These are phyloP conservation scores for Brenthis hecate DNA, from an alignment of 2,888 invertebrate genomes.

Conservation along the genomic window DNA sequence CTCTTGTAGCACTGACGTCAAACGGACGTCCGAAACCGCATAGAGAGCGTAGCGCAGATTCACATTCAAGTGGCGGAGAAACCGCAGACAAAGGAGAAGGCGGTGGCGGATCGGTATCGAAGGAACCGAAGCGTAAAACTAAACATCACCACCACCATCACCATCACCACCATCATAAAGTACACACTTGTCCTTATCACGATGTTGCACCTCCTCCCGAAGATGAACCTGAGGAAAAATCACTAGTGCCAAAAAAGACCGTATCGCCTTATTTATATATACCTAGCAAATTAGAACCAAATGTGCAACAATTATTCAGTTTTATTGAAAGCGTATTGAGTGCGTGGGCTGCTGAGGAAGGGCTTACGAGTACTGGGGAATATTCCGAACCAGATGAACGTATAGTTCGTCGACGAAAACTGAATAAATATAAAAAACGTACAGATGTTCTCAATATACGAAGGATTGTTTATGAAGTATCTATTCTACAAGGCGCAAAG, in stretches of 20 bases:
- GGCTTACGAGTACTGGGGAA: constrained; percentile 87
- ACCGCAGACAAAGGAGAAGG: constrained; percentile 68
- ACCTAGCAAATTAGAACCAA: constrained; percentile 85
- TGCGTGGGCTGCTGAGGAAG: constrained; percentile 89
- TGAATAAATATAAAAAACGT: constrained; percentile 84
- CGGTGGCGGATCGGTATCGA: constrained; percentile 52
- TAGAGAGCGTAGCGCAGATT: constrained; percentile 72
- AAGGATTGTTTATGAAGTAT: constrained; percentile 86
- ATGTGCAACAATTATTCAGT: constrained; percentile 91
- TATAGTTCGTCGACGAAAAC: constrained; percentile 82
- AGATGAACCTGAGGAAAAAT: constrained; percentile 62
- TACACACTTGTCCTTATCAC: constrained; percentile 74
- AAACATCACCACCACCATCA: constrained; percentile 73
- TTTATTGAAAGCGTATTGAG: constrained; percentile 91
- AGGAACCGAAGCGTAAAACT: constrained; percentile 62
- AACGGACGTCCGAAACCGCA: constrained; percentile 66
- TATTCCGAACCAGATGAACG: constrained; percentile 89
- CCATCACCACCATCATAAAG: constrained; percentile 70
- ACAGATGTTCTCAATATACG: constrained; percentile 86
- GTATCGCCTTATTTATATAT: constrained; percentile 79
- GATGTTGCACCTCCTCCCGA: constrained; percentile 67
- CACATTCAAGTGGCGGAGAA: constrained; percentile 77
- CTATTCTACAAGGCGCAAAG: constrained; percentile 85
- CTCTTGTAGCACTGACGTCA: constrained; percentile 66
- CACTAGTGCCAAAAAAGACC: constrained; percentile 68